Evolutionary conservation across 2,797 vertebrate species (phyloP).

Genomic region (Trachurus trachurus): DNA sequence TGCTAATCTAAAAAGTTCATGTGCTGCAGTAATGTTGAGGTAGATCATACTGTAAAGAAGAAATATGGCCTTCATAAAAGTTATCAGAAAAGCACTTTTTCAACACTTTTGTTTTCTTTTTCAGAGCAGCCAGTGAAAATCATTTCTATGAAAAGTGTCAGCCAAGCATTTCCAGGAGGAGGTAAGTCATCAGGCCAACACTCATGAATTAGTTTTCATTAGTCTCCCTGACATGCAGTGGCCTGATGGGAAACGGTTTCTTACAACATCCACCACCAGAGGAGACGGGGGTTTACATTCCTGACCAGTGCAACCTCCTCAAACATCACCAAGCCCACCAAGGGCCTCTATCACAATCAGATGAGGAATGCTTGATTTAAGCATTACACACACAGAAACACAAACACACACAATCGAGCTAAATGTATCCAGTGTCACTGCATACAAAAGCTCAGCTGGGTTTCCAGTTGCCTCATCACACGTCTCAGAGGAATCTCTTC

Average conservation of each 20-base stretch:
- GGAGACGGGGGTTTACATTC: conserved; percentile 16
- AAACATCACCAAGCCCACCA: neutral
- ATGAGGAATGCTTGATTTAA: conserved; percentile 71
- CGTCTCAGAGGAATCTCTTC: neutral
- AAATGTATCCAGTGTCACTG: conserved; percentile 66
- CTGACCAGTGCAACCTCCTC: neutral
- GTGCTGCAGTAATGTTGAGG: neutral
- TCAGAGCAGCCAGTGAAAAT: neutral
- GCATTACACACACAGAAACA: conserved; percentile 26
- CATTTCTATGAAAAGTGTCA: conserved; percentile 29
- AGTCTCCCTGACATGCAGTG: neutral
- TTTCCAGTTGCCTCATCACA: conserved; percentile 9
- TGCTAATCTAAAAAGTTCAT: neutral
- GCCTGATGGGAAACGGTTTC: neutral
- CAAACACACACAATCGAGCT: conserved; percentile 34
- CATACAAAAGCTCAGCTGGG: neutral
- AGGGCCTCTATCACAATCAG: conserved; percentile 47
- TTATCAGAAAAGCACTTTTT: neutral
- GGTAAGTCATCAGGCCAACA: neutral
- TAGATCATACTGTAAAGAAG: neutral
- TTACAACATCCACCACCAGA: neutral
- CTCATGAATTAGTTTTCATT: conserved; percentile 44
- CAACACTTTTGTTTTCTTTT: neutral
- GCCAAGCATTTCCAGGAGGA: conserved; percentile 30
- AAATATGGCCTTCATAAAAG: neutral